Evolutionary conservation across 2,113 vertebrate species (phyloP).

Genomic region (Rhinichthys klamathensis): DNA sequence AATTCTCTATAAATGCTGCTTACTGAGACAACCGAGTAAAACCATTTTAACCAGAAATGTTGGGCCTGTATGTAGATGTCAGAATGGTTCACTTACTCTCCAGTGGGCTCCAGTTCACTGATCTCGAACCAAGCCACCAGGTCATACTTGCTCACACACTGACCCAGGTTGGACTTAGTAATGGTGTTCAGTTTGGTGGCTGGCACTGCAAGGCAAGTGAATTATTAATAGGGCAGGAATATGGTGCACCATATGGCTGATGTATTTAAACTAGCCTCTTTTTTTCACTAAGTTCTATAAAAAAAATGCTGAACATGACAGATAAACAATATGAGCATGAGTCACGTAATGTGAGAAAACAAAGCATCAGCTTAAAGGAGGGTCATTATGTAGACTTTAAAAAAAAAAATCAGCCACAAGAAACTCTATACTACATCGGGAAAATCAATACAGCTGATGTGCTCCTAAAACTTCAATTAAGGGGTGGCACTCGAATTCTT

Average conservation of each 20-base stretch:
- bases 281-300: neutral
- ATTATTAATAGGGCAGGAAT: neutral
- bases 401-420: neutral
- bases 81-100: constrained; percentile 86
- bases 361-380: neutral
- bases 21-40: neutral
- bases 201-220: constrained; percentile 79
- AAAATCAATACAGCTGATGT: constrained; percentile 34
- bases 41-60: neutral
- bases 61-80: neutral
- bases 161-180: constrained; percentile 92
- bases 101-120: constrained; percentile 96
- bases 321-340: neutral
- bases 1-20: neutral
- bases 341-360: constrained; percentile 12
- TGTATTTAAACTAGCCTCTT: neutral
- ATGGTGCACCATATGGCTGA: neutral
- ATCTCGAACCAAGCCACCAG: constrained; percentile 99
- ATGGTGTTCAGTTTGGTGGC: constrained; percentile 96
- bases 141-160: constrained; percentile 97
- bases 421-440: neutral
- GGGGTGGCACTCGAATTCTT: constrained; percentile 10
- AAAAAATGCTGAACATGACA: neutral
- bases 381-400: neutral
- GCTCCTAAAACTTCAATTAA: neutral